Base-by-base conservation (phyloP, 1,140 invertebrate species). In the Drepana arcuata region DNA sequence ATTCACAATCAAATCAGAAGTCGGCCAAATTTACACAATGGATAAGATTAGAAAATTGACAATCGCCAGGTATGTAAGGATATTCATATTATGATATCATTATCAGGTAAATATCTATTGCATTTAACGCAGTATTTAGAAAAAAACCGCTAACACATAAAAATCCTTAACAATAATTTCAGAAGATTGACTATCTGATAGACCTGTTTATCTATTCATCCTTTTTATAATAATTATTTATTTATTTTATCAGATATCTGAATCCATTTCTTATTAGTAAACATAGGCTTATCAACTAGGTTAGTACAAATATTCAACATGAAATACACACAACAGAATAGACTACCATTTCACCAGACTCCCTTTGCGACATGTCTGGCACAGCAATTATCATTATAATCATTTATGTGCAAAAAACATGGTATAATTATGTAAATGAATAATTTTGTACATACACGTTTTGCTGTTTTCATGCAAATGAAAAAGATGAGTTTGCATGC, bases 1-100 rank as follows among this genome's bases (percentile, higher is more conserved):
- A 15, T 12, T 7, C 23, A 33, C 34, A 1, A 47, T 59, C 11
- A 41, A 43, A 25, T n/a, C n/a, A n/a, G 39, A 59, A 3, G 15
- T 30, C 2, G 40, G 46, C 29, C 26, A 46, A 7, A 16, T 54
- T 6, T 42, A 45, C 23, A 18, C 42, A 1, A 24, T 24, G 14
- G 33, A 58, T 2, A 34, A 34, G 11, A 4, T 46, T 4, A 21
- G 34, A 11, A 9, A 34, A 33, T 25, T 58, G 16, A 45, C 47
- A 15, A 32, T 58, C 32, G 25, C 7, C 6, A 28, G 26, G 52
- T 51, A 41, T 26, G 24, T 26, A 21, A 21, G 9, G 4, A 21
- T 21, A 21, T 9, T 21, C 18, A 9, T 9, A 4, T 5, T 21
- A 21, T 9, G 9, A 21, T 5, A 21, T 4, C 18, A 9, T 21